phyloP scores from a whole-genome alignment of 2,888 invertebrate species.

The Leptarthrus brevirostris region DNA sequence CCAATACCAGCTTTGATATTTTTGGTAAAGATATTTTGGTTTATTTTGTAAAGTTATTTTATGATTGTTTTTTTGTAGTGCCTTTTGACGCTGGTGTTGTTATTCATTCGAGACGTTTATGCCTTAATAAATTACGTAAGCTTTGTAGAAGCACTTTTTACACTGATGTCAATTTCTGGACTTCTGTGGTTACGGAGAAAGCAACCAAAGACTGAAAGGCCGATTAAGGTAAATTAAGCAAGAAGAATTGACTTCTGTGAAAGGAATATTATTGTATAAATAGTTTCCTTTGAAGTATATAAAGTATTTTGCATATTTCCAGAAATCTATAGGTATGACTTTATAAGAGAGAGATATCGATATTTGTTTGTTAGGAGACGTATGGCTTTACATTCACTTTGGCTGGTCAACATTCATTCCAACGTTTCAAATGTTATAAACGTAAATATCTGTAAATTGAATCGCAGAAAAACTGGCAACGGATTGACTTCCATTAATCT shows the following conservation, averaged over 20 bases:
- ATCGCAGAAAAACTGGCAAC: too few relatives aligned
- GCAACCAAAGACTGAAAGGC: slow-evolving; percentile 79
- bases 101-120: slow-evolving; percentile 86
- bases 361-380: too few relatives aligned
- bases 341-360: too few relatives aligned
- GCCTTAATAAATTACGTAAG: slow-evolving; percentile 90
- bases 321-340: too few relatives aligned
- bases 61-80: slow-evolving; percentile 75
- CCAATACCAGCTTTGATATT: slow-evolving; percentile 89
- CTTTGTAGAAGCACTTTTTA: slow-evolving; percentile 91
- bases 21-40: slow-evolving; percentile 80
- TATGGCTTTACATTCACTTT: too few relatives aligned
- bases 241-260: background rate
- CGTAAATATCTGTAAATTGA: too few relatives aligned
- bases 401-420: too few relatives aligned
- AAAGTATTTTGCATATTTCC: too few relatives aligned
- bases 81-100: slow-evolving; percentile 81
- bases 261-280: too few relatives aligned
- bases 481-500: too few relatives aligned
- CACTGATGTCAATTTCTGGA: slow-evolving; percentile 85
- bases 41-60: background rate
- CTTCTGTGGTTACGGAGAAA: slow-evolving; percentile 86
- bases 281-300: background rate
- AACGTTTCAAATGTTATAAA: too few relatives aligned
- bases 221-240: slow-evolving; percentile 78